Conservation (phyloP, 2,797 vertebrate species). For the Calcarius lapponicus region DNA sequence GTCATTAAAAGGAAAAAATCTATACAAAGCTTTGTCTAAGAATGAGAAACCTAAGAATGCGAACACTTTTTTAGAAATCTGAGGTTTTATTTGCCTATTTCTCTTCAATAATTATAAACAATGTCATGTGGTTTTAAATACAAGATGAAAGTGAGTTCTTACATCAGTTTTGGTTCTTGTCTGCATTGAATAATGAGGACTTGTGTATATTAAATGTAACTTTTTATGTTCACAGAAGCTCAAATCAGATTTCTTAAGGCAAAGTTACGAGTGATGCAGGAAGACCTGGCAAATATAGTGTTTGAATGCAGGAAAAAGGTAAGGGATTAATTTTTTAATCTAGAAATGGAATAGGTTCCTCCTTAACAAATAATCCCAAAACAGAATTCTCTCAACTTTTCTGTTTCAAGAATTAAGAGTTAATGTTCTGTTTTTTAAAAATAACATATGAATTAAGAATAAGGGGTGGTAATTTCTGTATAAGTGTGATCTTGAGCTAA, state of each 20-base stretch:
- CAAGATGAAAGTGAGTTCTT: neutral
- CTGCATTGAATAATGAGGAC: neutral
- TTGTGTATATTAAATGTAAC: neutral
- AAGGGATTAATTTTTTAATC: neutral
- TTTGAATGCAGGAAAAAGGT: conserved; percentile 89
- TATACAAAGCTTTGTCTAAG: neutral
- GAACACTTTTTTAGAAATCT: neutral
- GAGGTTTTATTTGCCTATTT: neutral
- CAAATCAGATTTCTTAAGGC: conserved; percentile 91
- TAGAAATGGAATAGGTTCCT: neutral
- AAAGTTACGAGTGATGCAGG: conserved; percentile 88
- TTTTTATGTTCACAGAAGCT: conserved; percentile 78
- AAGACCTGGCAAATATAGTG: conserved; percentile 85
- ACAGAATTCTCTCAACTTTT: neutral
- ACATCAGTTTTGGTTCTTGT: neutral
- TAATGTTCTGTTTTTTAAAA: fast-evolving
- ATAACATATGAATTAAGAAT: neutral
- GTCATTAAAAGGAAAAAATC: neutral
- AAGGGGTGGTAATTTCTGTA: neutral
- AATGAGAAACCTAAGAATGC: neutral
- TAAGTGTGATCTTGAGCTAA: neutral
- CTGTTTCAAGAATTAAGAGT: neutral
- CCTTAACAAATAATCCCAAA: neutral
- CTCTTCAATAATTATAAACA: neutral
- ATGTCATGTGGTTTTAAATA: neutral